Conservation (phyloP, 2,113 vertebrate genomes). For the Falcunculus frontatus region DNA sequence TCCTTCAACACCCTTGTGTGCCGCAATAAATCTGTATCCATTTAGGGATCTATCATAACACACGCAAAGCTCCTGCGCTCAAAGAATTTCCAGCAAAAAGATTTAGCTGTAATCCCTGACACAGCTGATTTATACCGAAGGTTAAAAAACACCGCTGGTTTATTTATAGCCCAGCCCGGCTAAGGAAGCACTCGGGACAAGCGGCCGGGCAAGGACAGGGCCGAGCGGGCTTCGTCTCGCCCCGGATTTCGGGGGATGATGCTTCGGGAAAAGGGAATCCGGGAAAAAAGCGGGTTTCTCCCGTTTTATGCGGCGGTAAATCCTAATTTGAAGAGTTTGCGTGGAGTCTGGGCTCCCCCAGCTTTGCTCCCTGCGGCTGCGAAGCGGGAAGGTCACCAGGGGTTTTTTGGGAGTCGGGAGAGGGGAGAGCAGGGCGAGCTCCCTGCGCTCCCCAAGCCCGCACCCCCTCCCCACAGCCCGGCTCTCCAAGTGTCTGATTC, state of each 20-base stretch:
- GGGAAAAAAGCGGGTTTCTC: neutral
- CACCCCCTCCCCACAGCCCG: neutral
- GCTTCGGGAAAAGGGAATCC: neutral
- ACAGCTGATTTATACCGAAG: constrained; percentile 58
- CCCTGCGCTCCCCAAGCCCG: no score
- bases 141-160: constrained; percentile 31
- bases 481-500: rapidly evolving
- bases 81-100: constrained; percentile 56
- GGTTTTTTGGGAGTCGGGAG: neutral
- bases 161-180: constrained; percentile 42
- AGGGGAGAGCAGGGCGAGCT: neutral
- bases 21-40: constrained; percentile 63
- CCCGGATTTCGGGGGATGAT: neutral
- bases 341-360: neutral
- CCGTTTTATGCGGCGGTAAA: neutral
- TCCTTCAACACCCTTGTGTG: constrained; percentile 57
- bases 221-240: neutral
- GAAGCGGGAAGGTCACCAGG: neutral
- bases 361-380: neutral
- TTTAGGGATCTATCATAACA: constrained; percentile 57
- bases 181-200: neutral
- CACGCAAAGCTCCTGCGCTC: constrained; percentile 57
- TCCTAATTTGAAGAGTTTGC: constrained; percentile 8
- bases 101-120: constrained; percentile 66
- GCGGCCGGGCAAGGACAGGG: neutral